Base-by-base conservation (phyloP, 2,113 vertebrate genomes). In the Ursus arctos region DNA sequence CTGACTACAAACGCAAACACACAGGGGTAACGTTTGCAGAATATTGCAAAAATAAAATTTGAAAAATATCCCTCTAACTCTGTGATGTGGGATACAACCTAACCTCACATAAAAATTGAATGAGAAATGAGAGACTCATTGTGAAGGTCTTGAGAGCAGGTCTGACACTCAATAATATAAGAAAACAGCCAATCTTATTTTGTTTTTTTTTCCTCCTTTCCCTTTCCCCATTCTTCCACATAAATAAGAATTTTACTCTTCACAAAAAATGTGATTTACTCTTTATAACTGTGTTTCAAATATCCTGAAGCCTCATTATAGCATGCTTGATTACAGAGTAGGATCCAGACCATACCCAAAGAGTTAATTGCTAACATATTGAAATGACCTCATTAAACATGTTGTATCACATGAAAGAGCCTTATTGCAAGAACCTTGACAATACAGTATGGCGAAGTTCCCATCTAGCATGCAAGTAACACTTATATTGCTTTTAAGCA, bases 91-190 rank as follows among this genome's bases (percentile, higher is more conserved):
- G 47, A 43, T 26, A 80, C 47, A 80, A 72, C 31, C 16, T 72
- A 36, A 72, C 36, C 2, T 77, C 4, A 83, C 31, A 19, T 93
- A 49, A 80, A 79, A 95, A 43, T 22, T 53, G 21, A 90, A 55
- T 91, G 51, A 79, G 18, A 89, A 40, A 18, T 79, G 36, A 77
- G 13, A 77, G 72, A 67, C 24, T 94, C 49, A 40, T 3, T 61
- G 28, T 93, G 40, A 88, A 87, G 26, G 2, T 2, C 6, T 16
- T 69, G 21, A 89, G 43, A 77, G 1, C 9, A 63, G 33, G 3
- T 87, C 21, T 94, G 31, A 88, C 49, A 63, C 51, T 83, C 43
- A 81, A 6, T 94, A 81, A 97, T 24, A 16, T 57, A 85, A 83
- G 31, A 89, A 87, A 31, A 14, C 0, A 82, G 28, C 4, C 31